phyloP scores from a whole-genome alignment of 2,797 vertebrate genomes.

The Coccyzus lansbergi region DNA sequence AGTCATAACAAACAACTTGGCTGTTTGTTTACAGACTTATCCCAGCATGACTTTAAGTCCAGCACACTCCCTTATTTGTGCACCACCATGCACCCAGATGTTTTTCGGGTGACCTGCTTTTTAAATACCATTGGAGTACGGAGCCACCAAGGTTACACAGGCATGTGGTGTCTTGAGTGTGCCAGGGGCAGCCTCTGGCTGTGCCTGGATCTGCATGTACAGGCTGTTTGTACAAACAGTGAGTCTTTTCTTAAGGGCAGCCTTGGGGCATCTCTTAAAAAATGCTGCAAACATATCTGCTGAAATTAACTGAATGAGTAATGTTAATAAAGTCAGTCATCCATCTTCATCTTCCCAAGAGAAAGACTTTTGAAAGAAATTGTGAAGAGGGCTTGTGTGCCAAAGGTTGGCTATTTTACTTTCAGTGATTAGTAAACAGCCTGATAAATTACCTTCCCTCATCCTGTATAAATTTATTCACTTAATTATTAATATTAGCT shows the following conservation, averaged over 20 bases:
- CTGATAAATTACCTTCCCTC: neutral
- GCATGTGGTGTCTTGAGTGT: rapidly evolving
- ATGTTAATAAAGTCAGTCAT: neutral
- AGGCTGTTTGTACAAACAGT: neutral
- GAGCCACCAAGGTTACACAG: neutral
- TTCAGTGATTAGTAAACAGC: neutral
- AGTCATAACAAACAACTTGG: neutral
- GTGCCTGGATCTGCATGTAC: neutral
- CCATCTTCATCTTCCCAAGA: neutral
- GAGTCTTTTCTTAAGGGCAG: neutral
- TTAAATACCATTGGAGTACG: neutral
- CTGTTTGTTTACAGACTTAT: neutral
- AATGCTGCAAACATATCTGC: neutral
- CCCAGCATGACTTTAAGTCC: neutral
- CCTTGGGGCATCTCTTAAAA: neutral
- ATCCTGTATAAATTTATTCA: neutral
- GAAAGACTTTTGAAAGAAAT: neutral
- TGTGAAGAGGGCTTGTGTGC: neutral
- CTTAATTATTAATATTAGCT: neutral
- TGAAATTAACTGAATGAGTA: neutral
- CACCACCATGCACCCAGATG: neutral
- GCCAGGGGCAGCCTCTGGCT: neutral
- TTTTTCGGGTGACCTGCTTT: neutral
- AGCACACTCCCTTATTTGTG: neutral
- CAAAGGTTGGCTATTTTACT: neutral